Conservation (phyloP, 2,797 vertebrate genomes). For the Channallabes apus region DNA sequence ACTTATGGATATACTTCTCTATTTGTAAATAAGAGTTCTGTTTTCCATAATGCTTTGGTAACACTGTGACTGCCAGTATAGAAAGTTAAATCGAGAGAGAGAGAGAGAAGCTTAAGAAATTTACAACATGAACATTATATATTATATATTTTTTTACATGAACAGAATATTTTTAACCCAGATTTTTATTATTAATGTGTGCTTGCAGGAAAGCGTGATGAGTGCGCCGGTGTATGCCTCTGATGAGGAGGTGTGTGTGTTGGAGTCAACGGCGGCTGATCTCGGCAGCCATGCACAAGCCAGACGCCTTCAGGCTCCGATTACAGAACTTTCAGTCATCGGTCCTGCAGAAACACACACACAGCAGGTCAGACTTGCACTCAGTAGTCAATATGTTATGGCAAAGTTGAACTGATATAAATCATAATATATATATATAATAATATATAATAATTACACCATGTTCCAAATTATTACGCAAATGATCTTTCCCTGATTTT, state of each 20-base stretch:
- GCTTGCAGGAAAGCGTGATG: constrained; percentile 21
- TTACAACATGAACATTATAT: too few relatives aligned
- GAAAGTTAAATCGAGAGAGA: background rate
- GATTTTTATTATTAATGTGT: background rate
- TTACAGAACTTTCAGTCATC: constrained; percentile 30
- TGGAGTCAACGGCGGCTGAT: constrained; percentile 29
- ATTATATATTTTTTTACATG: too few relatives aligned
- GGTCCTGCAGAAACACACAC: constrained; percentile 4
- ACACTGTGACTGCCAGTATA: background rate
- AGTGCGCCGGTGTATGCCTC: constrained; percentile 6
- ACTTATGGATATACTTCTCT: background rate
- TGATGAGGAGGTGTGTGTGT: constrained; percentile 16
- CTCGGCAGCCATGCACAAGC: background rate
- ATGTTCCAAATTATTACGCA: too few relatives aligned
- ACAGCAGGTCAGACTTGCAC: constrained; percentile 14
- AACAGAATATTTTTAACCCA: background rate
- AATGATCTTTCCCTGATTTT: too few relatives aligned
- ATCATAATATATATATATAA: too few relatives aligned
- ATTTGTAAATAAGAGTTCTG: background rate
- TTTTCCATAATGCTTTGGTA: background rate
- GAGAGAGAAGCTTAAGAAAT: background rate
- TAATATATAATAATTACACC: too few relatives aligned
- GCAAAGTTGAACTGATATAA: background rate
- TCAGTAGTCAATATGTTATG: background rate
- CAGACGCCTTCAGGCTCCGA: constrained; percentile 19